Conservation (phyloP, 1,140 invertebrate genomes). For the Caenorhabditis brenneri region DNA sequence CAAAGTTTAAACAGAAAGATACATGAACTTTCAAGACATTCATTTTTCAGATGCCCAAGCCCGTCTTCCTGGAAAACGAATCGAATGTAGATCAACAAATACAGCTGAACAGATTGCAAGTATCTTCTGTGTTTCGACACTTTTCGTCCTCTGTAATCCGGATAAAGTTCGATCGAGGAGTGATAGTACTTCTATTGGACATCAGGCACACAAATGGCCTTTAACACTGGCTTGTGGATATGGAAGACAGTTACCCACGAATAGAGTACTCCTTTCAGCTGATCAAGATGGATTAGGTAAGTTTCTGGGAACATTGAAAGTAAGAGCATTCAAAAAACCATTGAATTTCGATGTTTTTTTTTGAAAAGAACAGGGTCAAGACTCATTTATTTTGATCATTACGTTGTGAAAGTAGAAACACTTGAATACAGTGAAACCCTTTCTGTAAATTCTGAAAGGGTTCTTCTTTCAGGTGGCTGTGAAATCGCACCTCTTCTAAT, state of each 20-base stretch:
- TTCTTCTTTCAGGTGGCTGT: slow-evolving; percentile 41
- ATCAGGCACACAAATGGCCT: slow-evolving; percentile 59
- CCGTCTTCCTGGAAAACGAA: slow-evolving; percentile 56
- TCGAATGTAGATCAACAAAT: slow-evolving; percentile 57
- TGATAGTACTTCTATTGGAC: slow-evolving; percentile 56
- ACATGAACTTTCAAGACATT: too few species aligned
- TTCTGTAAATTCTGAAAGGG: too few species aligned
- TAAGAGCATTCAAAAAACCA: too few species aligned
- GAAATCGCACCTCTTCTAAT: slow-evolving; percentile 47
- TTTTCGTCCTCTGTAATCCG: slow-evolving; percentile 59
- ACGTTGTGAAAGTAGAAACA: too few species aligned
- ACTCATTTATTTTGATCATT: too few species aligned
- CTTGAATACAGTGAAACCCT: too few species aligned
- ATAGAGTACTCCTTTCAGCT: slow-evolving; percentile 43
- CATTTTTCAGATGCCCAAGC: slow-evolving; percentile 61
- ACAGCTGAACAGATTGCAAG: slow-evolving; percentile 60
- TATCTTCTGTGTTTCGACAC: slow-evolving; percentile 57
- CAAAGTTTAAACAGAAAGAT: neutral
- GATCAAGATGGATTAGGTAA: slow-evolving; percentile 30
- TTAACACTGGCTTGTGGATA: slow-evolving; percentile 58
- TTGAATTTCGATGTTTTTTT: too few species aligned
- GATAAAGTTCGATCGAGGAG: slow-evolving; percentile 56
- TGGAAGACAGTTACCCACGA: slow-evolving; percentile 54
- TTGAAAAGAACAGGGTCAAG: too few species aligned
- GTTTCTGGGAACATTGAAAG: too few species aligned